Percentiles rank a stretch among this genome's conserved stretches.
Conservation (phyloP, 1,140 invertebrate genomes). For the Aporrectodea caliginosa region DNA sequence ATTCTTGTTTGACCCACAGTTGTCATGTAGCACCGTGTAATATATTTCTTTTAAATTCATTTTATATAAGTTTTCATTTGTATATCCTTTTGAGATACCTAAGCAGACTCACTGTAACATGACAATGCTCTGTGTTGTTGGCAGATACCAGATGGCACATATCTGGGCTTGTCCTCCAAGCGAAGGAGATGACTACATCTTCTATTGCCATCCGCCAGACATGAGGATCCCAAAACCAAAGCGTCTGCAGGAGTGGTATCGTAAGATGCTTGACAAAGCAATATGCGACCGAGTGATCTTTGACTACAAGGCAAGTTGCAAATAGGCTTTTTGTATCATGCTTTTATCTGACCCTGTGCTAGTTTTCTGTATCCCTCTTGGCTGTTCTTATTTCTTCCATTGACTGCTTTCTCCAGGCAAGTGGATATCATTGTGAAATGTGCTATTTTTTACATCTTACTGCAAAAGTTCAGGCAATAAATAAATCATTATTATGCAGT, state of each 20-base stretch:
- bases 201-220: slow-evolving; percentile 97
- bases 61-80: no score
- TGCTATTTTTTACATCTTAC: no score
- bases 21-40: no score
- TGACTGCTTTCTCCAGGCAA: not conserved
- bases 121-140: no score
- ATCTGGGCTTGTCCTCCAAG: slow-evolving; percentile 97
- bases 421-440: not conserved
- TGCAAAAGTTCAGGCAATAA: no score
- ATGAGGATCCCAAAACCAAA: slow-evolving; percentile 99
- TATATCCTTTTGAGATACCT: no score
- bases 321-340: not conserved
- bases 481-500: no score
- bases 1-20: no score
- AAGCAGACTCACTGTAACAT: no score
- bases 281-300: slow-evolving; percentile 95
- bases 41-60: no score
- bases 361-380: no score
- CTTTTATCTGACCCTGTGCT: not conserved
- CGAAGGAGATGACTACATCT: slow-evolving; percentile 99
- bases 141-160: slow-evolving; percentile 13
- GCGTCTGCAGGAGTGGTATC: slow-evolving; percentile 98
- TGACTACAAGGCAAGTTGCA: slow-evolving; percentile 75
- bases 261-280: slow-evolving; percentile 99
- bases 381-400: no score